Percentiles rank a stretch among this genome's conserved stretches.
phyloP scores from a whole-genome alignment of 2,113 vertebrate species.

The Bujurquina vittata region DNA sequence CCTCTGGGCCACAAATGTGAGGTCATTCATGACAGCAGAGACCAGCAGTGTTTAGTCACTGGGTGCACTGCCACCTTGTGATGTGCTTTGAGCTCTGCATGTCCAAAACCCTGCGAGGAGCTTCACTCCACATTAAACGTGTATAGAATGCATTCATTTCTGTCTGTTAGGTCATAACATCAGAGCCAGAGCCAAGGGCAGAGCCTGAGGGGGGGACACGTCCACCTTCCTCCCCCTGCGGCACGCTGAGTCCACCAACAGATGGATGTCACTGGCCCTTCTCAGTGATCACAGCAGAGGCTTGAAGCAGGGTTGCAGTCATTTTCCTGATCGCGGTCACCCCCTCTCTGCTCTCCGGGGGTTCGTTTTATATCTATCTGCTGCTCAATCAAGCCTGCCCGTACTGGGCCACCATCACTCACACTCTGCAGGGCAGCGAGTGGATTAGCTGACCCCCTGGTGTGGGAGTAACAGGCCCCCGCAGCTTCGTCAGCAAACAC shows the following conservation, averaged over 20 bases:
- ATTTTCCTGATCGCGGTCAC: constrained; percentile 33
- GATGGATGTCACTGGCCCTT: constrained; percentile 47
- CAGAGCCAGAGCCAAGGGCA: constrained; percentile 14
- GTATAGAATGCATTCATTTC: neutral
- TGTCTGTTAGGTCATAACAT: constrained; percentile 19
- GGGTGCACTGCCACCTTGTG: constrained; percentile 78
- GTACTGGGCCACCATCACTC: constrained; percentile 51
- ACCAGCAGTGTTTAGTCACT: neutral
- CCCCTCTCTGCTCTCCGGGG: constrained; percentile 22
- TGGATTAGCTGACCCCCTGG: constrained; percentile 65
- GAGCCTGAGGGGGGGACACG: neutral
- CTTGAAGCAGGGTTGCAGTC: constrained; percentile 42
- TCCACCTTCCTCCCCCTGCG: neutral
- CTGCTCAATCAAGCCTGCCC: constrained; percentile 55
- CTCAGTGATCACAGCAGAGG: constrained; percentile 57
- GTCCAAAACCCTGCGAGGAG: neutral
- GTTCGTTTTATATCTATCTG: constrained; percentile 57
- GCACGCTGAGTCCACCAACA: constrained; percentile 18
- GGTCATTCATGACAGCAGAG: neutral
- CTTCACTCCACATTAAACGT: neutral
- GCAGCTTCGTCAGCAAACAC: constrained; percentile 63
- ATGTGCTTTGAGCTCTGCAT: constrained; percentile 52
- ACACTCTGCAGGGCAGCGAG: constrained; percentile 47
- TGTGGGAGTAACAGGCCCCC: constrained; percentile 66
- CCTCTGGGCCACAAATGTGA: neutral